phyloP scores from a whole-genome alignment of 92 coral and sea anemone genomes.

The Blastomussa wellsi region DNA sequence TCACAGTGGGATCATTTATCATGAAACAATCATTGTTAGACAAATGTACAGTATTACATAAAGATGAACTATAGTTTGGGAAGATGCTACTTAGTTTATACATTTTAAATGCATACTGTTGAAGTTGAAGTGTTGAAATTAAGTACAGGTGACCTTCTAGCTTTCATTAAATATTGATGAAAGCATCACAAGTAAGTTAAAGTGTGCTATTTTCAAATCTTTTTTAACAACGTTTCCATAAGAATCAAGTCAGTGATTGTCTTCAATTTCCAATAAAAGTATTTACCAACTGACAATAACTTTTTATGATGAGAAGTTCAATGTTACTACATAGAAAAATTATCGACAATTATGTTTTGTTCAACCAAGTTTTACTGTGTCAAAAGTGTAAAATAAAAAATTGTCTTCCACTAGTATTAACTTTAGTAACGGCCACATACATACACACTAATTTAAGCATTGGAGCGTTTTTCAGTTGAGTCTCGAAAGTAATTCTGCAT shows the following conservation, averaged over 20 bases:
- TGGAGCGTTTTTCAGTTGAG: no score
- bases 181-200: neutral
- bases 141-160: neutral
- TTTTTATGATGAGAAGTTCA: neutral
- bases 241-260: neutral
- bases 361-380: no score
- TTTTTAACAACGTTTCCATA: neutral
- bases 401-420: no score
- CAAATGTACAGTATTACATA: neutral
- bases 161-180: neutral
- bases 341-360: no score
- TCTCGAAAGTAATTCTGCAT: no score
- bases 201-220: neutral
- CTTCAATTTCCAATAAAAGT: neutral
- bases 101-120: neutral
- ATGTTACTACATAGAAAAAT: no score
- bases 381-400: no score
- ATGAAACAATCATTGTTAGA: neutral
- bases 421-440: no score
- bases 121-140: neutral
- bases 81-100: neutral
- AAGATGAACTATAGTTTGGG: constrained; percentile 9
- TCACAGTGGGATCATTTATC: neutral
- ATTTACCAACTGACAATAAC: neutral
- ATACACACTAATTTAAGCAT: no score